Conservation (phyloP, 2,797 vertebrate genomes). For the Melanotaenia boesemani region DNA sequence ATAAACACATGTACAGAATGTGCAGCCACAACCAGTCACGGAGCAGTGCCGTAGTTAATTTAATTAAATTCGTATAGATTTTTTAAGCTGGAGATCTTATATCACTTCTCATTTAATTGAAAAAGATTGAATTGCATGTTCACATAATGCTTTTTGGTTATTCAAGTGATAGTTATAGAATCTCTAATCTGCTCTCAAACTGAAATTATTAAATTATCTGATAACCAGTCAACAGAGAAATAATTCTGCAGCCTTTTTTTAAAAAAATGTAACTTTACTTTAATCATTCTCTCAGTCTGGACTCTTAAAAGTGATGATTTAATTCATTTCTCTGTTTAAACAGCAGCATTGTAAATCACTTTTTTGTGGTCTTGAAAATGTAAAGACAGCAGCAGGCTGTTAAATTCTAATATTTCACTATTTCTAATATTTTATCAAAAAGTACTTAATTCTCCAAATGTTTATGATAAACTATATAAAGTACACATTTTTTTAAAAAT, state of each 20-base stretch:
- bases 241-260: not conserved
- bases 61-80: not conserved
- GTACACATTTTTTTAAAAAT: not conserved
- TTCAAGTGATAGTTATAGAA: not conserved
- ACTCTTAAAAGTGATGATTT: not conserved
- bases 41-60: not conserved
- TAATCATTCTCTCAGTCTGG: not conserved
- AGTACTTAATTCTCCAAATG: not conserved
- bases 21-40: no score
- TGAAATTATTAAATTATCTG: not conserved
- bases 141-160: not conserved
- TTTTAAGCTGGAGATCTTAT: not conserved
- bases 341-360: not conserved
- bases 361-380: not conserved
- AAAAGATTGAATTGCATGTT: not conserved
- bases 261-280: not conserved
- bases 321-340: not conserved
- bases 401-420: not conserved
- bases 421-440: not conserved
- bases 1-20: not conserved
- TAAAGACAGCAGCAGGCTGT: not conserved
- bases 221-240: not conserved
- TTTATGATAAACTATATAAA: not conserved
- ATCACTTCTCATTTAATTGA: not conserved
- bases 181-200: not conserved